Base-by-base conservation (phyloP, 1,140 invertebrate species). In the Samia ricini region DNA sequence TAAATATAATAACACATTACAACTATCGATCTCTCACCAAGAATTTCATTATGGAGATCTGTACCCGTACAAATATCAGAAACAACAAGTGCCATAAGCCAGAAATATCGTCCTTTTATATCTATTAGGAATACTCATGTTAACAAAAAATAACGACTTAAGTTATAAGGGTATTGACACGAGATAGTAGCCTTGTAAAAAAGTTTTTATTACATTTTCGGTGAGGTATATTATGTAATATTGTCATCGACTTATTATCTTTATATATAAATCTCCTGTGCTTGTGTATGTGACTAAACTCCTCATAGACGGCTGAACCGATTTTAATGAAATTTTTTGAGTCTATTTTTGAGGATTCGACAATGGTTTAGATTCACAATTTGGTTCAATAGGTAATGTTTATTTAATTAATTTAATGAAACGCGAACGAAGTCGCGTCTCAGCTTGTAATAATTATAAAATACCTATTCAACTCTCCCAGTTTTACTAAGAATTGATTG, bases 21-120 rank as follows among this genome's bases (percentile, higher is more conserved):
- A 5, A 56, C 36, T 8, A 20, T 23, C 65, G 36, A 56, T 56
- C 24, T 60, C 74, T 72, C 42, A 76, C 74, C 64, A 72, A 69
- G 64, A 71, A 76, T 71, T 72, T 76, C 74, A 76, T 71, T 72
- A 33, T 26, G 63, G 63, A 66, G 71, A 70, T 66, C 59, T 69
- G 61, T 69, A 55, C 64, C 42, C 22, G 63, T 61, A 62, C 61
- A 52, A 64, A 20, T 48, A 12, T 61, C 51, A 74, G 61, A 67
- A 69, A 63, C 58, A 71, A 74, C 71, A 69, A 60, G 61, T 71
- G 23, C 56, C 60, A 26, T 52, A 49, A 55, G 49, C 24, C 54
- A 56, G n/a, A 61, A 57, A 23, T 62, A 36, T 36, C 18, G n/a
- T 64, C 60, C 63, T 71, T 74, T 66, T 74, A 71, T 71, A 74